A percentile compares a stretch with the other conserved stretches of the same genome.
Conservation (phyloP, 2,113 vertebrate species). For the Ammospiza caudacuta region DNA sequence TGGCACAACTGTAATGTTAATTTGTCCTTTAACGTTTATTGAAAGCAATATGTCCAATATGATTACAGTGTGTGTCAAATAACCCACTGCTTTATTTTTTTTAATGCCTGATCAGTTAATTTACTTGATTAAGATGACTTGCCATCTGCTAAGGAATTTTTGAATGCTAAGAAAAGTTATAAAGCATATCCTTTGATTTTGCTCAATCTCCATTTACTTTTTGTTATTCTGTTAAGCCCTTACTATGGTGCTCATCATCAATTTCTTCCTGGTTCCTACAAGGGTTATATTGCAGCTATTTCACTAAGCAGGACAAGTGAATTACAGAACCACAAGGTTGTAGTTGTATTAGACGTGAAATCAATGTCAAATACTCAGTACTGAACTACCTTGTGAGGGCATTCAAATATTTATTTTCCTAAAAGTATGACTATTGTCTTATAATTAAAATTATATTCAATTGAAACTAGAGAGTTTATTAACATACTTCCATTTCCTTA, state of each 20-base stretch:
- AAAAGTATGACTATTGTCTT: slow-evolving; percentile 8
- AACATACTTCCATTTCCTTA: not conserved
- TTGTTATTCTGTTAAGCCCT: slow-evolving; percentile 3
- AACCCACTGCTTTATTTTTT: slow-evolving; percentile 70
- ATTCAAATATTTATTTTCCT: slow-evolving; percentile 9
- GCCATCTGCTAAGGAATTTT: slow-evolving; percentile 80
- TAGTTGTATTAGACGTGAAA: not conserved
- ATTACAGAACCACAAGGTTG: not conserved
- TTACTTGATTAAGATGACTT: slow-evolving; percentile 77
- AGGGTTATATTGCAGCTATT: not conserved
- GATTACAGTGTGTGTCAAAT: slow-evolving; percentile 80
- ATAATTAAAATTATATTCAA: slow-evolving; percentile 14
- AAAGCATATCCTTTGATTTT: slow-evolving; percentile 53
- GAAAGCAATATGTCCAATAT: slow-evolving; percentile 79
- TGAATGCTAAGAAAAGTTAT: slow-evolving; percentile 53
- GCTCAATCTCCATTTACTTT: slow-evolving; percentile 18
- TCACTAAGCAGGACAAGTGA: not conserved
- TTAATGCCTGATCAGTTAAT: slow-evolving; percentile 75
- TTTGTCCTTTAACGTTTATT: slow-evolving; percentile 81
- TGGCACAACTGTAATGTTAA: slow-evolving; percentile 75
- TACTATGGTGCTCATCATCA: slow-evolving; percentile 3
- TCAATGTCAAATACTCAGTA: not conserved
- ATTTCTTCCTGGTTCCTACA: slow-evolving; percentile 8
- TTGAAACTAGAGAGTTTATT: slow-evolving; percentile 6
- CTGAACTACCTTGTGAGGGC: not conserved